Conservation (phyloP, 2,797 vertebrate genomes). For the Thunnus albacares region DNA sequence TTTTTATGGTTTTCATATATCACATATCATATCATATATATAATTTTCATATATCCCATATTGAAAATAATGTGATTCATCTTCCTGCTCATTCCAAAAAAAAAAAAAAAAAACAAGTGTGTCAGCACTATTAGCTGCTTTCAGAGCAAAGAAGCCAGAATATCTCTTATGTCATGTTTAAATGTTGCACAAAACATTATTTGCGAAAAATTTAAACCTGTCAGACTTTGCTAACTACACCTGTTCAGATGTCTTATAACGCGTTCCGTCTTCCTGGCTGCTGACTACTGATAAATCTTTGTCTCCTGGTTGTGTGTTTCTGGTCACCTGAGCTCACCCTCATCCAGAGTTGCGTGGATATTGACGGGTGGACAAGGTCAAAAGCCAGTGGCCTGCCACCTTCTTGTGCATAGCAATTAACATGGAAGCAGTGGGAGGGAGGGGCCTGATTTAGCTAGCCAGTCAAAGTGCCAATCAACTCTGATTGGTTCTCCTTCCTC, state of each 20-base stretch:
- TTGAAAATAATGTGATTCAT: constrained; percentile 14
- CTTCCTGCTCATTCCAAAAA: background rate
- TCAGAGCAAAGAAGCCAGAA: background rate
- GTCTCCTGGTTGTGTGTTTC: constrained; percentile 37
- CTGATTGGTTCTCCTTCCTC: constrained; percentile 75
- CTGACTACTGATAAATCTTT: constrained; percentile 59
- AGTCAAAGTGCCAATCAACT: constrained; percentile 78
- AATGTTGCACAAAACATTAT: constrained; percentile 7
- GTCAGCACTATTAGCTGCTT: background rate
- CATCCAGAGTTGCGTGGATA: constrained; percentile 53
- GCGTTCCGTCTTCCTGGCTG: constrained; percentile 22
- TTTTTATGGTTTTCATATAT: constrained; percentile 1
- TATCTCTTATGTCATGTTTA: background rate
- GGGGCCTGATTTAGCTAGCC: constrained; percentile 74
- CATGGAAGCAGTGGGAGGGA: constrained; percentile 71
- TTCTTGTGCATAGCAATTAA: constrained; percentile 80
- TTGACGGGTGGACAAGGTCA: constrained; percentile 81
- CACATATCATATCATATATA: no score
- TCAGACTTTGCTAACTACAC: constrained; percentile 1
- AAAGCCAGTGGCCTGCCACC: constrained; percentile 63
- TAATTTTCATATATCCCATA: background rate
- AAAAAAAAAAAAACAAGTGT: background rate
- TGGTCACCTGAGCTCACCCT: constrained; percentile 64
- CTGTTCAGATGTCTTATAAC: background rate
- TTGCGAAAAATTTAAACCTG: constrained; percentile 1